phyloP scores from a whole-genome alignment of 2,113 vertebrate genomes.

The Probosciger aterrimus region DNA sequence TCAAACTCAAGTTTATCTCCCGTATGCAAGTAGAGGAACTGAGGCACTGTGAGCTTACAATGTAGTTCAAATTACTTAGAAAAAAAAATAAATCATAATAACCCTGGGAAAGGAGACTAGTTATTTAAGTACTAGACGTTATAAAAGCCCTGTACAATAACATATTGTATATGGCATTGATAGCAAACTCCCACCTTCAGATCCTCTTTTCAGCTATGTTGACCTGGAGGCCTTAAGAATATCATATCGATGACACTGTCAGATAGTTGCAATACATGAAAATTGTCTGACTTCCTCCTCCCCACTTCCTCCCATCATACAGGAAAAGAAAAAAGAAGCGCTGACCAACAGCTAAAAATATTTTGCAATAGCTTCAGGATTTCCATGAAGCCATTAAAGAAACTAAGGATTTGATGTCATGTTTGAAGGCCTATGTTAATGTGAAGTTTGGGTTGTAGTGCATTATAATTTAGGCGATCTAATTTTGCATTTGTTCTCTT shows the following conservation, averaged over 20 bases:
- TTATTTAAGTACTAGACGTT: not conserved
- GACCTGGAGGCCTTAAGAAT: not conserved
- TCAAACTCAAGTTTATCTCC: not conserved
- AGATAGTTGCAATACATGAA: accelerated
- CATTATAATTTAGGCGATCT: slow-evolving; percentile 1
- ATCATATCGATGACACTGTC: not conserved
- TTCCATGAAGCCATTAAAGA: slow-evolving; percentile 4
- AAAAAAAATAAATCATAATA: not conserved
- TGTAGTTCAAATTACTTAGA: not conserved
- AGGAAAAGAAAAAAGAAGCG: not conserved
- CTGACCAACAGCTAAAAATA: not conserved
- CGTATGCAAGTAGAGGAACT: not conserved
- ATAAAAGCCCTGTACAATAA: not conserved
- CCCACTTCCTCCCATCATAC: not conserved
- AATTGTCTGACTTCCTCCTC: not conserved
- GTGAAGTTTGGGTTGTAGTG: not conserved
- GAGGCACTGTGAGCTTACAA: not conserved
- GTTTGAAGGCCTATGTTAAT: not conserved
- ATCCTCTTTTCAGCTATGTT: not conserved
- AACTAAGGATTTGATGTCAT: not conserved
- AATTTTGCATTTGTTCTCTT: slow-evolving; percentile 27
- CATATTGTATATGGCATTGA: not conserved
- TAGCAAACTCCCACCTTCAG: not conserved
- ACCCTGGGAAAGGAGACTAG: not conserved
- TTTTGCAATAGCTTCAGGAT: not conserved